phyloP scores from a whole-genome alignment of 1,140 invertebrate genomes.

The Drepana arcuata region DNA sequence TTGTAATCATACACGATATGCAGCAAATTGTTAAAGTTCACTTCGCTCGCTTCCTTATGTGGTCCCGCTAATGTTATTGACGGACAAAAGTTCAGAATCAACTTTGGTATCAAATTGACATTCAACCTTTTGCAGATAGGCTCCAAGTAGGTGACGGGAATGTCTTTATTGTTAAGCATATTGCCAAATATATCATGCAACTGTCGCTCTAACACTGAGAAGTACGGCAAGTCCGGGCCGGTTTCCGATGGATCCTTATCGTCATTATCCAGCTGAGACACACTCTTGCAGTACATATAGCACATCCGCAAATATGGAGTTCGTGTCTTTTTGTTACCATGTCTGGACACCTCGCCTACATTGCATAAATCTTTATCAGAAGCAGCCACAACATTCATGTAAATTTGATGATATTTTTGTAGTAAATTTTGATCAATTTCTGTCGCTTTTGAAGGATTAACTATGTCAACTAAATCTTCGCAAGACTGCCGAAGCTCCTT shows the following conservation, averaged over 20 bases:
- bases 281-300: constrained; percentile 61
- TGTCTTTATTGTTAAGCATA: constrained; percentile 61
- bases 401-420: constrained; percentile 61
- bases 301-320: constrained; percentile 60
- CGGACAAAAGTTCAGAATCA: constrained; percentile 66
- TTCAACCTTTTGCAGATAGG: constrained; percentile 65
- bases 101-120: constrained; percentile 63
- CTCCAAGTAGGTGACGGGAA: constrained; percentile 55
- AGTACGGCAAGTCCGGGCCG: constrained; percentile 33
- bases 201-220: constrained; percentile 48
- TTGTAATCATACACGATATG: constrained; percentile 57
- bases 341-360: constrained; percentile 43
- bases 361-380: constrained; percentile 63
- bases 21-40: constrained; percentile 53
- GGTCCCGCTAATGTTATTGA: constrained; percentile 43
- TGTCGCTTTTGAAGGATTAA: constrained; percentile 25
- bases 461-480: constrained; percentile 41
- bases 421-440: constrained; percentile 40
- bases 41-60: constrained; percentile 40
- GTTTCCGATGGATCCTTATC: constrained; percentile 25
- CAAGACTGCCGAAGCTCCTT: constrained; percentile 56
- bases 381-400: constrained; percentile 60
- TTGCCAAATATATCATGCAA: constrained; percentile 63
- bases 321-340: constrained; percentile 46
- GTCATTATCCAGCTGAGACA: constrained; percentile 51